Percentiles rank a stretch among this genome's conserved stretches.
phyloP scores from a whole-genome alignment of 2,797 vertebrate species.

The Melopsittacus undulatus region DNA sequence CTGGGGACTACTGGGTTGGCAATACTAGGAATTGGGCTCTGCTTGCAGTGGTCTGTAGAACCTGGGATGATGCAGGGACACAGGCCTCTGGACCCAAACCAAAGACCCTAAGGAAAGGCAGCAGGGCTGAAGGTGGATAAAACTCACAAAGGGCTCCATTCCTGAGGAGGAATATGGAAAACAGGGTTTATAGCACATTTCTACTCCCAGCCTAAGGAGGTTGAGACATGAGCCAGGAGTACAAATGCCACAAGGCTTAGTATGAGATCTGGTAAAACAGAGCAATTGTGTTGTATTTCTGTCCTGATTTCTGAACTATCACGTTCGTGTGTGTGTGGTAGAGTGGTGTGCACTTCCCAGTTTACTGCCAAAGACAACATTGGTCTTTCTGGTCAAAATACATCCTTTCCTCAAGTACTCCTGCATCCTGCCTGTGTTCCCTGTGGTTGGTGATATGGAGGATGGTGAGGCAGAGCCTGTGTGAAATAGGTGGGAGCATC shows the following conservation, averaged over 20 bases:
- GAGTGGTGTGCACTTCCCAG: not conserved
- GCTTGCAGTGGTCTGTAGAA: not conserved
- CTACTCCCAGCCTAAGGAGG: not conserved
- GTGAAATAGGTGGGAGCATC: not conserved
- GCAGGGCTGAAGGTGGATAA: not conserved
- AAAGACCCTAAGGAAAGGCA: not conserved
- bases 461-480: not conserved
- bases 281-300: not conserved
- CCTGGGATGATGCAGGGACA: not conserved
- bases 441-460: not conserved
- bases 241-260: not conserved
- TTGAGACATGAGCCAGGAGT: not conserved
- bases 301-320: not conserved
- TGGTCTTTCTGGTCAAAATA: not conserved
- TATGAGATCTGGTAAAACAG: not conserved
- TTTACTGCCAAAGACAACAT: not conserved
- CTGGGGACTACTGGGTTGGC: not conserved
- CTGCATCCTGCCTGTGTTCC: not conserved
- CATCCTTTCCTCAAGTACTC: not conserved
- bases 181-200: not conserved
- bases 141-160: not conserved
- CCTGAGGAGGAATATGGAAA: not conserved
- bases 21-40: not conserved
- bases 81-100: not conserved
- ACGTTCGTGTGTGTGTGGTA: rapidly evolving